Conservation (phyloP, 2,113 vertebrate genomes). For the Centropus unirufus region DNA sequence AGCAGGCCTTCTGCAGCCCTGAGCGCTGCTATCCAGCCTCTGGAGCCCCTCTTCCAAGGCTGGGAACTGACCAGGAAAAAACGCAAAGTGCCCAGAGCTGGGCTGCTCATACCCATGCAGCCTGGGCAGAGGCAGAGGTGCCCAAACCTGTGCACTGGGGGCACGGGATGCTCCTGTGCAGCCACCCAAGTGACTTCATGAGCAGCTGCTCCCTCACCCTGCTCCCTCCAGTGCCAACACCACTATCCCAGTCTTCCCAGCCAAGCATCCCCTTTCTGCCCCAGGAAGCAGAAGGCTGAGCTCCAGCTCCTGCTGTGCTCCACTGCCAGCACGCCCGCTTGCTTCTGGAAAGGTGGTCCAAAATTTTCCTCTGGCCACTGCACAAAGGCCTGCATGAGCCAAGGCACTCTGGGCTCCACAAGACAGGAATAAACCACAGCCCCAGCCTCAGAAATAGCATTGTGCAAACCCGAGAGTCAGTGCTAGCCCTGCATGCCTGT, state of each 20-base stretch:
- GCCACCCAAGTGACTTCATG: background rate
- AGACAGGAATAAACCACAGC: background rate
- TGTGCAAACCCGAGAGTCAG: background rate
- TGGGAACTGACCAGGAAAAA: background rate
- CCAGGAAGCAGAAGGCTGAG: background rate
- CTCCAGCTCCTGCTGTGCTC: background rate
- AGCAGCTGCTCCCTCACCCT: background rate
- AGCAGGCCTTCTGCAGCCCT: background rate
- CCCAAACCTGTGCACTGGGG: background rate
- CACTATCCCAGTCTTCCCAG: background rate
- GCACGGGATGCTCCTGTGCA: background rate
- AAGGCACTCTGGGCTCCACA: background rate
- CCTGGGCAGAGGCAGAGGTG: background rate
- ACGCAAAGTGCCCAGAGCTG: background rate
- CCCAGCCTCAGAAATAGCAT: background rate
- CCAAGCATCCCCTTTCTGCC: background rate
- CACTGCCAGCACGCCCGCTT: rapidly evolving
- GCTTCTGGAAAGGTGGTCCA: background rate
- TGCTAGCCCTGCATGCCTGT: background rate
- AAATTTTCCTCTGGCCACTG: background rate
- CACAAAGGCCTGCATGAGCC: background rate
- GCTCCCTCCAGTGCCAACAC: background rate
- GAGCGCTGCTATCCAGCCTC: background rate
- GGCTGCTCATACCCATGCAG: background rate
- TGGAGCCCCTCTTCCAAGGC: rapidly evolving